phyloP scores from a whole-genome alignment of 2,113 vertebrate genomes.

The Naja naja region DNA sequence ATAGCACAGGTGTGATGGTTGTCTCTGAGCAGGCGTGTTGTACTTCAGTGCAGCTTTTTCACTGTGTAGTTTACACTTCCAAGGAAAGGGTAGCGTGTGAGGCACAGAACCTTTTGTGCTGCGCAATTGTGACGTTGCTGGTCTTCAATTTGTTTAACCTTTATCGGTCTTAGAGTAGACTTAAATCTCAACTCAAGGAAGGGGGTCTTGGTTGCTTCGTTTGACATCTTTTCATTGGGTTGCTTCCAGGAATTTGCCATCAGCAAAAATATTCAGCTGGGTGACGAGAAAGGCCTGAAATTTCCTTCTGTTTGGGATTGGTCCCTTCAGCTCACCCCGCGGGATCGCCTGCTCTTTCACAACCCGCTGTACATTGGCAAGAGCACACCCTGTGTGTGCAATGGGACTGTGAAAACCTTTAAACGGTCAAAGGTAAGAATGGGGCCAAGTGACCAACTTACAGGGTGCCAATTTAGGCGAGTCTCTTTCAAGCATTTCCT shows the following conservation, averaged over 20 bases:
- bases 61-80: neutral
- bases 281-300: conserved; percentile 80
- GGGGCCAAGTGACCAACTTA: neutral
- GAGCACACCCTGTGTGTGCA: conserved; percentile 79
- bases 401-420: conserved; percentile 81
- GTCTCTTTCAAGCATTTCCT: neutral
- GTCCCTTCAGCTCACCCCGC: conserved; percentile 87
- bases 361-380: conserved; percentile 92
- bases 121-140: neutral
- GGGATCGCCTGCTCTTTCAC: conserved; percentile 90
- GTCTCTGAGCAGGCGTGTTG: neutral
- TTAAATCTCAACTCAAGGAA: neutral
- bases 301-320: conserved; percentile 97
- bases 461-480: neutral
- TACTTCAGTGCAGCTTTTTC: neutral
- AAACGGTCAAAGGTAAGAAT: conserved; percentile 84
- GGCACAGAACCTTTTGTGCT: neutral
- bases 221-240: neutral
- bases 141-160: neutral
- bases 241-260: conserved; percentile 88
- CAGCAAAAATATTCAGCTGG: conserved; percentile 87
- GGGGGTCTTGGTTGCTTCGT: neutral
- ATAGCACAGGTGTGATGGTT: neutral
- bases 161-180: neutral
- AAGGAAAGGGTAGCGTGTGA: neutral